These are phyloP conservation scores for Carcharodon carcharias DNA, from an alignment of 2,797 vertebrate species.

Conservation along the genomic window DNA sequence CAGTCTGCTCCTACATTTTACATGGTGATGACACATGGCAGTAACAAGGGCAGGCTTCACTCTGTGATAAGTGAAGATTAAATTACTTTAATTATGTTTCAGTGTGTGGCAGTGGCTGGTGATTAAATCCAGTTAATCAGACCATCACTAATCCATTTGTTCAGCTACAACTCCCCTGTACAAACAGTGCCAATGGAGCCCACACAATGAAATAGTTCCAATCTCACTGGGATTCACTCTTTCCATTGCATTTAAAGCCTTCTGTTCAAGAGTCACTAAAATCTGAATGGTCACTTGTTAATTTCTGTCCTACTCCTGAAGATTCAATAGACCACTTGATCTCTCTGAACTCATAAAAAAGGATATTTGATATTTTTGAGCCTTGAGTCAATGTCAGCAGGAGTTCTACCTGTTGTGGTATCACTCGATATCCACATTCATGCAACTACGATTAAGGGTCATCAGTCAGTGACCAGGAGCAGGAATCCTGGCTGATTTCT, in stretches of 20 bases:
- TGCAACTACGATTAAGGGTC: neutral
- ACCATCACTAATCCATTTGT: neutral
- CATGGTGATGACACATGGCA: neutral
- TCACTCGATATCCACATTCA: too few relatives aligned
- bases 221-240: neutral
- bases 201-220: neutral
- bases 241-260: neutral
- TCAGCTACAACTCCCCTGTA: neutral
- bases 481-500: neutral
- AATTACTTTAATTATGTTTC: constrained; percentile 7
- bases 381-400: neutral
- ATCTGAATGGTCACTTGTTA: neutral
- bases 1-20: neutral
- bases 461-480: neutral
- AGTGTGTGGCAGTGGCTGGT: neutral
- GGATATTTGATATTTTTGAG: neutral
- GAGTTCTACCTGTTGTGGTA: neutral
- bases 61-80: neutral
- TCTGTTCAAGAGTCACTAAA: neutral
- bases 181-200: neutral
- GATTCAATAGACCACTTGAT: neutral
- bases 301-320: neutral
- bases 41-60: neutral
- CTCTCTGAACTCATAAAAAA: neutral
- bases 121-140: constrained; percentile 11